Conservation (phyloP, 2,888 invertebrate species). For the Erebia ligea region DNA sequence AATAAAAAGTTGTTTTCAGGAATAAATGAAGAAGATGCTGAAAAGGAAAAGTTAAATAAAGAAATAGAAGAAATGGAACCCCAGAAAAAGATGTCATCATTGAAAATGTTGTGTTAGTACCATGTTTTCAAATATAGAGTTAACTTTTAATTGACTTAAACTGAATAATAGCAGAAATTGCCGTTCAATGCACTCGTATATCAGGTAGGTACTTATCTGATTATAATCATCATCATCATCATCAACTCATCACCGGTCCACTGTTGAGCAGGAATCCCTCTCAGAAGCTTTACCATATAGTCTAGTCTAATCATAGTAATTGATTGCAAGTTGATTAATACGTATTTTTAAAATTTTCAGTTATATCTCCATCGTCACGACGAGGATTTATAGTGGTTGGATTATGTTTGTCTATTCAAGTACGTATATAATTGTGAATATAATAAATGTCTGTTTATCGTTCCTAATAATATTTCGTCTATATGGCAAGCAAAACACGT, state of each 20-base stretch:
- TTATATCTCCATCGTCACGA: slow-evolving; percentile 36
- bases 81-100: slow-evolving; percentile 33
- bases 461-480: no score
- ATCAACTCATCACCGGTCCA: no score
- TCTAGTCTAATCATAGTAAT: background rate
- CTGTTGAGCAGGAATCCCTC: no score
- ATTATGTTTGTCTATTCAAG: slow-evolving; percentile 59
- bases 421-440: slow-evolving; percentile 37
- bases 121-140: background rate
- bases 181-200: no score
- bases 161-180: no score
- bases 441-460: background rate
- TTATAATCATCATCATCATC: no score
- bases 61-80: slow-evolving; percentile 27
- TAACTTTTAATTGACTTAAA: no score
- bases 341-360: slow-evolving; percentile 27
- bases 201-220: no score
- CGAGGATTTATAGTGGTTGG: slow-evolving; percentile 54
- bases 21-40: slow-evolving; percentile 31
- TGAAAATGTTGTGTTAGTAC: slow-evolving; percentile 40
- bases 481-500: no score
- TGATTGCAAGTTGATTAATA: background rate
- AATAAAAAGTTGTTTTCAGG: slow-evolving; percentile 6
- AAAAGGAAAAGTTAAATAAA: slow-evolving; percentile 39
- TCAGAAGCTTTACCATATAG: no score